phyloP scores from a whole-genome alignment of 2,888 invertebrate genomes.

The Sminthurides aquaticus region DNA sequence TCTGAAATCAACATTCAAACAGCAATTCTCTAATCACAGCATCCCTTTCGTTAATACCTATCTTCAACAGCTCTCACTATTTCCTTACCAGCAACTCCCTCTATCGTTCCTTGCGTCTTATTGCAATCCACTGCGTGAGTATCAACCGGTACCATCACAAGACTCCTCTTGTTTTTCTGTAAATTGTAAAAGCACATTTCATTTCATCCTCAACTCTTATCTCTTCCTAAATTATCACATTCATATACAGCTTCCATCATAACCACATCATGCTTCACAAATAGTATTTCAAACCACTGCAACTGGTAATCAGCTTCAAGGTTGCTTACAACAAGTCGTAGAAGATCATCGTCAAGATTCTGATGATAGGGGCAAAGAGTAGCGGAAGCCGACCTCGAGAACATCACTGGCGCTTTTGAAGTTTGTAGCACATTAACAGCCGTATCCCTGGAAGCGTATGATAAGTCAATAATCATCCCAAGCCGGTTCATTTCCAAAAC shows the following conservation, averaged over 20 bases:
- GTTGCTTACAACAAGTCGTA: constrained; percentile 52
- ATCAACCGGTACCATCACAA: neutral
- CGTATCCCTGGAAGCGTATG: constrained; percentile 57
- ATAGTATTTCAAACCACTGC: neutral
- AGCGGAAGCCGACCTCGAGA: constrained; percentile 56
- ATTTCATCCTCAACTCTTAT: no score
- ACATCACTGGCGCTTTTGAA: constrained; percentile 50
- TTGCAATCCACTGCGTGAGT: neutral
- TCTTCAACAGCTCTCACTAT: no score
- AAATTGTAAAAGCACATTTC: neutral
- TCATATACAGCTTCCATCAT: no score
- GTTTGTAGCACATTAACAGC: constrained; percentile 57
- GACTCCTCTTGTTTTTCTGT: neutral
- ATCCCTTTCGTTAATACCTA: no score
- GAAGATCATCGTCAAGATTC: constrained; percentile 58
- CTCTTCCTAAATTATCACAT: no score
- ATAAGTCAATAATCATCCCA: constrained; percentile 62
- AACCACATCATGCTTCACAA: no score
- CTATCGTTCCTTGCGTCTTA: constrained; percentile 43
- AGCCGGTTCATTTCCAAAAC: constrained; percentile 56
- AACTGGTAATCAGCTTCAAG: neutral
- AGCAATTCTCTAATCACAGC: neutral
- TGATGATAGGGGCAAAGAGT: constrained; percentile 55
- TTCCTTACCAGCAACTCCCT: constrained; percentile 46
- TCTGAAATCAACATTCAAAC: constrained; percentile 24